Conservation (phyloP, 2,888 invertebrate genomes). For the Gymnoscelis rufifasciata region DNA sequence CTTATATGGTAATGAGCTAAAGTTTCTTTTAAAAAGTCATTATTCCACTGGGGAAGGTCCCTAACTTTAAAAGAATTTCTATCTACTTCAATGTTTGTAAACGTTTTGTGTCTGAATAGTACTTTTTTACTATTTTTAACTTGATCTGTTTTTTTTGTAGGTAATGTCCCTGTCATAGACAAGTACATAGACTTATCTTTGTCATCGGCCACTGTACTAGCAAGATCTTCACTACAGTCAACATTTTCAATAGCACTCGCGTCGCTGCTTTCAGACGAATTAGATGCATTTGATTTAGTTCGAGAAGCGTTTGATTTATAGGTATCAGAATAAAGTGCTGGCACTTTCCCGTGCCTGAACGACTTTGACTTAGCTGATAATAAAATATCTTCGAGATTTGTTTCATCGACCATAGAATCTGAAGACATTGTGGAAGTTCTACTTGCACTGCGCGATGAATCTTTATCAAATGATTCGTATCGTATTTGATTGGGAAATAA, state of each 20-base stretch:
- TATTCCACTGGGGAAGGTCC: conserved; percentile 56
- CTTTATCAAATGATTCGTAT: conserved; percentile 36
- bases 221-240: conserved; percentile 56
- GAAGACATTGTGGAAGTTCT: conserved; percentile 62
- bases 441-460: conserved; percentile 44
- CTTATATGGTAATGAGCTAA: conserved; percentile 67
- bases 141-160: conserved; percentile 49
- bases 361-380: conserved; percentile 69
- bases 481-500: conserved; percentile 35
- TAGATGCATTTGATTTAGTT: conserved; percentile 58
- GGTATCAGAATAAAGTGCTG: conserved; percentile 35
- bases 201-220: conserved; percentile 33
- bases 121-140: conserved; percentile 55
- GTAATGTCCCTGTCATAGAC: conserved; percentile 68
- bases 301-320: conserved; percentile 48
- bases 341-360: conserved; percentile 54
- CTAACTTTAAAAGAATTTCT: conserved; percentile 54
- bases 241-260: conserved; percentile 72
- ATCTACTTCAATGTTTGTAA: conserved; percentile 69
- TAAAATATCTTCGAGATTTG: conserved; percentile 70
- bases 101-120: conserved; percentile 71
- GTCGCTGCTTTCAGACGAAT: conserved; percentile 58
- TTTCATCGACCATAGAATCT: conserved; percentile 67
- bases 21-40: conserved; percentile 61
- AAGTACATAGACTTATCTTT: conserved; percentile 53